Base-by-base conservation (phyloP, 2,888 invertebrate genomes). In the Electrophaes corylata region DNA sequence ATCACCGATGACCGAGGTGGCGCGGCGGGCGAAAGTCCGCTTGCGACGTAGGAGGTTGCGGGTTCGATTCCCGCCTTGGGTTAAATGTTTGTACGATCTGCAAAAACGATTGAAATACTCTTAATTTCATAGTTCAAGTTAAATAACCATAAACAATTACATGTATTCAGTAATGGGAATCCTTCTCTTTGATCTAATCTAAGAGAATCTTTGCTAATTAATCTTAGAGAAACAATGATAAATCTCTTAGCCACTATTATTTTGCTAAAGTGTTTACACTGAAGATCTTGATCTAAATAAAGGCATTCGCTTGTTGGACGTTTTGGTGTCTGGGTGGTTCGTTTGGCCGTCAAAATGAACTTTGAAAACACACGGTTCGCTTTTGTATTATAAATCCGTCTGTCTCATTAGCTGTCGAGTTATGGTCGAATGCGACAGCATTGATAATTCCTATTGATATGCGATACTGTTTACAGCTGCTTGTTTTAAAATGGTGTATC, bases 321-420 rank as follows among this genome's bases (percentile, higher is more conserved):
- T 86, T 88, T 88, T 84, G 74, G 68, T 70, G 82, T 87, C 83
- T 87, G 88, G 87, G 88, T 88, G 88, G 88, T 67, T 72, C 69
- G 70, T 74, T 69, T 66, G 59, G 55, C 64, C 70, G 71, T 71
- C 72, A 69, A 60, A 66, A 65, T 69, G 64, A 55, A 67, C 62
- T 65, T n/a, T 68, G 67, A 49, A 71, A 73, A 76, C 67, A 76
- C 65, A 80, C 68, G 67, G 44, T 5, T 2, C 20, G 44, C 26
- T 35, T 62, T 60, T 60, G 37, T 47, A 53, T 18, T 37, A 6
- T 39, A 49, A 47, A 40, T 43, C 51, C 66, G 50, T 47, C 29
- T 51, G 56, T 62, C 60, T 60, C 57, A 43, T 60, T 51, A 47
- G 20, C 31, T 47, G 43, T 51, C 47, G 51, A 60, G 43, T 56